phyloP scores from a whole-genome alignment of 1,140 invertebrate species.

The Battus philenor region DNA sequence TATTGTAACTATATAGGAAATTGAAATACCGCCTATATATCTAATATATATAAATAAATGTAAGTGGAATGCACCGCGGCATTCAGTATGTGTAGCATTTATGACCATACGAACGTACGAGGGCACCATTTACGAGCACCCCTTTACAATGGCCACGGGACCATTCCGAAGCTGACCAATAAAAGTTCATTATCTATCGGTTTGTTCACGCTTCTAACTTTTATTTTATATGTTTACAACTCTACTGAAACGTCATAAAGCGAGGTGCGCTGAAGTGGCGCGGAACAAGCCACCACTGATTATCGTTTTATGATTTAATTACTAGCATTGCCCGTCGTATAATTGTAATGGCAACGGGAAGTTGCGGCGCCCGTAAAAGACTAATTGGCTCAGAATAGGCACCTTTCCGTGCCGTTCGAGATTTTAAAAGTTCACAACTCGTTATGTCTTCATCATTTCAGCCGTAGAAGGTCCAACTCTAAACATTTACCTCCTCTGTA shows the following conservation, averaged over 20 bases:
- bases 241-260: slow-evolving; percentile 44
- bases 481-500: too few relatives aligned
- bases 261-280: slow-evolving; percentile 26
- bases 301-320: slow-evolving; percentile 14
- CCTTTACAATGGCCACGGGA: slow-evolving; percentile 55
- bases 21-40: too few relatives aligned
- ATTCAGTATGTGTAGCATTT: too few relatives aligned
- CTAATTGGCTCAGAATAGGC: too few relatives aligned
- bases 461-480: too few relatives aligned
- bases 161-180: slow-evolving; percentile 68
- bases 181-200: slow-evolving; percentile 73
- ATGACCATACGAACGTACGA: too few relatives aligned
- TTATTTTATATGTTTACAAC: slow-evolving; percentile 69
- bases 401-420: too few relatives aligned
- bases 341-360: slow-evolving; percentile 4
- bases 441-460: too few relatives aligned
- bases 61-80: too few relatives aligned
- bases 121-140: slow-evolving; percentile 38
- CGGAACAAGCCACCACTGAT: slow-evolving; percentile 5
- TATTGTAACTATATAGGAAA: too few relatives aligned
- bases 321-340: slow-evolving; percentile 8
- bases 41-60: too few relatives aligned
- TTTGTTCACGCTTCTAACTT: slow-evolving; percentile 68
- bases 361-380: not conserved
- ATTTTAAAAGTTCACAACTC: too few relatives aligned